These are phyloP conservation scores for Ranitomeya imitator DNA, from an alignment of 2,113 vertebrate genomes.

Conservation along the genomic window DNA sequence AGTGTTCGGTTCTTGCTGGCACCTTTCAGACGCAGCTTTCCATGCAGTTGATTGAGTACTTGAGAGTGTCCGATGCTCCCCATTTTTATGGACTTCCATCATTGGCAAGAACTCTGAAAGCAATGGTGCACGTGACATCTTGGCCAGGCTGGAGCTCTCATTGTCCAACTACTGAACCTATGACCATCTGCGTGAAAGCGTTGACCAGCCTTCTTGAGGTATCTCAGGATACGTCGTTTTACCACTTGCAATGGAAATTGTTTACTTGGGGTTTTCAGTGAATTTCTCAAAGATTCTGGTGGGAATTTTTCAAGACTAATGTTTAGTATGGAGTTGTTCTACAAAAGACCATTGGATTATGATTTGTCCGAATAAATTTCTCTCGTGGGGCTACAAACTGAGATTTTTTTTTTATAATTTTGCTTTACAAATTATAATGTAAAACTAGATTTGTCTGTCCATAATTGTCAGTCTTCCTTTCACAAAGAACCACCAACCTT, in stretches of 20 bases:
- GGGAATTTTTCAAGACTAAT: too few species aligned
- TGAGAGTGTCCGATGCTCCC: constrained; percentile 87
- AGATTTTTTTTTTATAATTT: too few species aligned
- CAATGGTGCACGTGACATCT: constrained; percentile 87
- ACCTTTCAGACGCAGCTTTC: constrained; percentile 86
- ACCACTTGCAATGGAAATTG: not conserved
- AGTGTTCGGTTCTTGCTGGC: constrained; percentile 77
- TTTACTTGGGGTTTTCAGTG: too few species aligned
- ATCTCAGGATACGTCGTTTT: not conserved
- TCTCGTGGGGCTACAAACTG: too few species aligned
- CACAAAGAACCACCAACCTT: too few species aligned
- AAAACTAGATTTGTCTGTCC: too few species aligned
- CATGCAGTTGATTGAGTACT: constrained; percentile 83
- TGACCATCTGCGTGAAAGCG: constrained; percentile 83
- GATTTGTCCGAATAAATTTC: too few species aligned
- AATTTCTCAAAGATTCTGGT: too few species aligned
- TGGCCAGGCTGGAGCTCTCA: constrained; percentile 86
- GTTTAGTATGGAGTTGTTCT: too few species aligned
- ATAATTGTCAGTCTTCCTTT: too few species aligned
- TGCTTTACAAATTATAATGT: too few species aligned
- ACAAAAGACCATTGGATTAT: too few species aligned
- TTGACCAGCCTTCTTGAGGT: constrained; percentile 91
- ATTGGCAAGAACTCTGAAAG: constrained; percentile 85
- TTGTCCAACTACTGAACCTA: constrained; percentile 73
- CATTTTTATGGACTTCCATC: constrained; percentile 94